A percentile compares a stretch with the other conserved stretches of the same genome.
These are phyloP conservation scores for Philhelius pedissequus DNA, from an alignment of 2,888 invertebrate species.

Conservation along the genomic window DNA sequence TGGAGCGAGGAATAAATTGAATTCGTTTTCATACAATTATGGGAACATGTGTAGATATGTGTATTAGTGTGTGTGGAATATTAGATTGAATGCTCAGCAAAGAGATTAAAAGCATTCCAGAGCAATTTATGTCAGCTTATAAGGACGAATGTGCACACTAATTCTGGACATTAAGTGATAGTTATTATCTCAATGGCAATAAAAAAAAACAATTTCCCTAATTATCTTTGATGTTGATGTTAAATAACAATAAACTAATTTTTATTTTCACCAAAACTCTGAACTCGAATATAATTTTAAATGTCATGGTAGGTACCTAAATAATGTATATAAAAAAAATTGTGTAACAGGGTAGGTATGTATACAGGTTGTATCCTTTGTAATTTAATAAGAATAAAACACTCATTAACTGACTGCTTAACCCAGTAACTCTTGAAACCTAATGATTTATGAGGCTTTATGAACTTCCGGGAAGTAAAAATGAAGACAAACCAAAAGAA, in stretches of 20 bases:
- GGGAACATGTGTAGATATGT: too few relatives aligned
- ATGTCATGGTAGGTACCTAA: background rate
- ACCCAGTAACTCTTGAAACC: background rate
- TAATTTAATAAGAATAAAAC: slow-evolving; percentile 1
- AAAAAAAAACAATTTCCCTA: slow-evolving; percentile 18
- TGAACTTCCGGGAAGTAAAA: background rate
- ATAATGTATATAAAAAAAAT: background rate
- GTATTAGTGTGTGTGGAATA: background rate
- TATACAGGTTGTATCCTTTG: background rate
- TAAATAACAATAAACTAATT: background rate
- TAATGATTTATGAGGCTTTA: background rate
- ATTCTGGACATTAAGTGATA: slow-evolving; percentile 8
- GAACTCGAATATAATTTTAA: background rate
- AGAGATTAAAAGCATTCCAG: background rate
- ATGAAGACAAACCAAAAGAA: background rate
- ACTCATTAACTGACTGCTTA: background rate
- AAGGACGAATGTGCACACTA: background rate
- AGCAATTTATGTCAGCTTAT: slow-evolving; percentile 11
- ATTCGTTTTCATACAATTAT: background rate
- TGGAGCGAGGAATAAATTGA: slow-evolving; percentile 17
- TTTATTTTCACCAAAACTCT: background rate
- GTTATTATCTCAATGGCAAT: slow-evolving; percentile 20
- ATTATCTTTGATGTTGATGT: background rate
- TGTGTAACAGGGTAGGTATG: background rate
- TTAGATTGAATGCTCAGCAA: background rate